These are phyloP conservation scores for Apostichopus californicus DNA, from an alignment of 35 echinoderm and acorn worm species.

Conservation along the genomic window DNA sequence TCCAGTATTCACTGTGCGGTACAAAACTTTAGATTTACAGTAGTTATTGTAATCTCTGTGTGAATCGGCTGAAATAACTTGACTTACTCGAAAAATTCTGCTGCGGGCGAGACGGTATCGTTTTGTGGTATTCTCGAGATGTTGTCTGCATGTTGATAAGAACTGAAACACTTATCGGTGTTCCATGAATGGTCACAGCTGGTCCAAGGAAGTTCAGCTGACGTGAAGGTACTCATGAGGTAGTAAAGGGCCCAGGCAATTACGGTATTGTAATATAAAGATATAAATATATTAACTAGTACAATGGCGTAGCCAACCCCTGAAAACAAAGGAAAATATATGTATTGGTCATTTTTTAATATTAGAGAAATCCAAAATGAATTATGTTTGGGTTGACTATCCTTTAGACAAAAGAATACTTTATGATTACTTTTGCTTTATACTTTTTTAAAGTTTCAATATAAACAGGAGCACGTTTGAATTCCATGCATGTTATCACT, in stretches of 20 bases:
- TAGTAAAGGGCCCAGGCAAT: constrained; percentile 95
- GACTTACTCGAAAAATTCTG: constrained; percentile 93
- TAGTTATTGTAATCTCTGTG: no score
- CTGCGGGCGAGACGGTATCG: constrained; percentile 59
- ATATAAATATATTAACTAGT: constrained; percentile 76
- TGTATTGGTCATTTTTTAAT: no score
- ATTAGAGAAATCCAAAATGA: no score
- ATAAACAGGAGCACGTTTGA: no score
- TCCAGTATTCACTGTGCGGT: no score
- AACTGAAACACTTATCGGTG: constrained; percentile 63
- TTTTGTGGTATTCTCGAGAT: not conserved
- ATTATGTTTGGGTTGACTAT: no score
- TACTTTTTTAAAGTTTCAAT: no score
- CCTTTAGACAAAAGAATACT: no score
- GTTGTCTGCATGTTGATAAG: constrained; percentile 35
- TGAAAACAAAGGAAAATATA: constrained; percentile 15
- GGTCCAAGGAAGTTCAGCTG: constrained; percentile 75
- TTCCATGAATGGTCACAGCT: constrained; percentile 89
- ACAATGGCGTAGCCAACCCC: constrained; percentile 81
- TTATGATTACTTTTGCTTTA: no score
- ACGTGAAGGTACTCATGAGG: constrained; percentile 73
- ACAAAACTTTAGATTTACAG: no score
- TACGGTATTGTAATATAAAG: constrained; percentile 91
- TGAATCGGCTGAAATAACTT: no score
- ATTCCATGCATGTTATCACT: no score